Evolutionary conservation across 2,797 vertebrate genomes (phyloP).

Genomic region (Sciurus carolinensis): DNA sequence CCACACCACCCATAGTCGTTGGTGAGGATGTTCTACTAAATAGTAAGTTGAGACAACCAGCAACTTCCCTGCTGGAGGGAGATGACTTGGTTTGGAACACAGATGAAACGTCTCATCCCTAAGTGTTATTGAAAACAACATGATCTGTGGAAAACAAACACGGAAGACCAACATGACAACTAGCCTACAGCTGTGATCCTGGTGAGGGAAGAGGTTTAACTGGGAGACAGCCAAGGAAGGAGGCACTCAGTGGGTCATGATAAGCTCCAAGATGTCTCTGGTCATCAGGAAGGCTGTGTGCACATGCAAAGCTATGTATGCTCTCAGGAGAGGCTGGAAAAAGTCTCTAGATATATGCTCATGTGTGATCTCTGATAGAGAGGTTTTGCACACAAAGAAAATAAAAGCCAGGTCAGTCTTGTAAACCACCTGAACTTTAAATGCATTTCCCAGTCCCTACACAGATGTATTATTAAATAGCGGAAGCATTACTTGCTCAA

Average conservation of each 20-base stretch:
- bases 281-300: background rate
- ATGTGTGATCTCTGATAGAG: background rate
- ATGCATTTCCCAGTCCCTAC: background rate
- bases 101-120: background rate
- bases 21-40: background rate
- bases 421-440: conserved; percentile 12
- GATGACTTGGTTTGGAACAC: background rate
- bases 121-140: background rate
- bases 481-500: background rate
- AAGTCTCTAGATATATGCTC: background rate
- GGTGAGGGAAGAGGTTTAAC: background rate
- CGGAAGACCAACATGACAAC: background rate
- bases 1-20: background rate
- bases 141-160: background rate
- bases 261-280: background rate
- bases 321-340: background rate
- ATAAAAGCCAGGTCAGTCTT: background rate
- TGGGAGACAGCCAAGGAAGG: background rate
- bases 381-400: conserved; percentile 21
- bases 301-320: background rate
- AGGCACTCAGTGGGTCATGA: background rate
- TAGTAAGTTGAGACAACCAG: background rate
- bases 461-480: background rate
- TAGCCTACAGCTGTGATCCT: background rate
- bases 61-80: background rate